phyloP scores from a whole-genome alignment of 2,888 invertebrate species.

The Ophion ventricosus region DNA sequence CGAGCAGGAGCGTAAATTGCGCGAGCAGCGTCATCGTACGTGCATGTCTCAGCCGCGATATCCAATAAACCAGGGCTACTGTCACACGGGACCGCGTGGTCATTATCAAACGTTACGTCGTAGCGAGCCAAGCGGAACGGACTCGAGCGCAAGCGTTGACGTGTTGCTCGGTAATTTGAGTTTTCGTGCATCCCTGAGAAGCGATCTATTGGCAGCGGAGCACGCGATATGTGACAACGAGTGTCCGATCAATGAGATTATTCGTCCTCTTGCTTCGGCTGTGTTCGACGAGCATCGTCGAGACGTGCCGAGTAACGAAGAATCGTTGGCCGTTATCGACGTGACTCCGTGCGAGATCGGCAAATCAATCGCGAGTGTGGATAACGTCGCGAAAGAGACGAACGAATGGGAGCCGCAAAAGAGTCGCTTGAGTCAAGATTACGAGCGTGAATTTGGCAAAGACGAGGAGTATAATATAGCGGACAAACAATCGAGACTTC shows the following conservation, averaged over 20 bases:
- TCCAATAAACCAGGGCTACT: conserved; percentile 70
- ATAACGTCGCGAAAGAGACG: conserved; percentile 17
- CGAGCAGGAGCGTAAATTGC: conserved; percentile 77
- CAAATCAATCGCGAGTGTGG: conserved; percentile 26
- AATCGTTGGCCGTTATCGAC: conserved; percentile 22
- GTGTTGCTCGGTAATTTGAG: conserved; percentile 80
- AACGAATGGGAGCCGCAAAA: conserved; percentile 57
- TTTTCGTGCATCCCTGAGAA: conserved; percentile 75
- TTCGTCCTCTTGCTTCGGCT: conserved; percentile 21
- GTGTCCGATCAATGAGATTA: conserved; percentile 70
- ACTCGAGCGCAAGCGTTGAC: conserved; percentile 78
- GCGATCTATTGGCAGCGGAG: conserved; percentile 76
- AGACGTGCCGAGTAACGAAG: conserved; percentile 23
- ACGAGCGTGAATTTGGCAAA: conserved; percentile 72
- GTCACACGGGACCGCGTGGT: conserved; percentile 58
- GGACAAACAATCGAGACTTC: conserved; percentile 69
- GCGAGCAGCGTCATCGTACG: conserved; percentile 69
- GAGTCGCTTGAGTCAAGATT: conserved; percentile 72
- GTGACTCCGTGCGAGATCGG: conserved; percentile 58
- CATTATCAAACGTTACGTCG: conserved; percentile 69
- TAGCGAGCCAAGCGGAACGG: conserved; percentile 76
- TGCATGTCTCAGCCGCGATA: conserved; percentile 74
- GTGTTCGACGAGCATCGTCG: conserved; percentile 40
- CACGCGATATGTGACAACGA: conserved; percentile 74
- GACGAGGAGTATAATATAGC: conserved; percentile 58